Percentiles rank a stretch among this genome's conserved stretches.
Evolutionary conservation across 2,888 invertebrate genomes (phyloP).

Genomic region (Neria commutata): DNA sequence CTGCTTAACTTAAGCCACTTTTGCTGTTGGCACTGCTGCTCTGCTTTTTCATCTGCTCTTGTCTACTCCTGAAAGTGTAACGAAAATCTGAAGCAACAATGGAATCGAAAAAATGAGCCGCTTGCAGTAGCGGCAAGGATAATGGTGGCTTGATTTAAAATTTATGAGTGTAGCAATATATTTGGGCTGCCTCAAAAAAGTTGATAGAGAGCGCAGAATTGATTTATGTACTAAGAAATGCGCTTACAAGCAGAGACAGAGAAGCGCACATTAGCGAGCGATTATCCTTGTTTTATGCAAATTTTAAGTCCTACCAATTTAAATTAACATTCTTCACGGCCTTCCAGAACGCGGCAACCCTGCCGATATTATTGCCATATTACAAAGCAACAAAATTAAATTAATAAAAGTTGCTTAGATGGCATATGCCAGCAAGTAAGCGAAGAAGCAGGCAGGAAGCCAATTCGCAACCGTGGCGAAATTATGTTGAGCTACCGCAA

Average conservation of each 20-base stretch:
- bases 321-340: background rate
- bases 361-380: slow-evolving; percentile 52
- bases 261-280: too few relatives aligned
- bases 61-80: background rate
- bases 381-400: slow-evolving; percentile 53
- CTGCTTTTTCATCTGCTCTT: background rate
- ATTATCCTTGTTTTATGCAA: too few relatives aligned
- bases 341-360: slow-evolving; percentile 18
- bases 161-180: too few relatives aligned
- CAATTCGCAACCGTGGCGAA: slow-evolving; percentile 2
- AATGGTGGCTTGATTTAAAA: background rate
- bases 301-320: background rate
- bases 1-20: slow-evolving; percentile 9
- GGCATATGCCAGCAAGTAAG: too few relatives aligned
- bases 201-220: too few relatives aligned
- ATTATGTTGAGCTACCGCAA: slow-evolving; percentile 14
- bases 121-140: background rate
- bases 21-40: background rate
- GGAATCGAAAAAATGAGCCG: too few relatives aligned
- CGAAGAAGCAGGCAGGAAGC: background rate
- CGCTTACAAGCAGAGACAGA: too few relatives aligned
- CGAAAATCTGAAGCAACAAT: background rate
- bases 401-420: too few relatives aligned
- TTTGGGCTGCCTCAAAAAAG: too few relatives aligned
- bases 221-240: too few relatives aligned